phyloP scores from a whole-genome alignment of 2,113 vertebrate species.

The Mus spicilegus region DNA sequence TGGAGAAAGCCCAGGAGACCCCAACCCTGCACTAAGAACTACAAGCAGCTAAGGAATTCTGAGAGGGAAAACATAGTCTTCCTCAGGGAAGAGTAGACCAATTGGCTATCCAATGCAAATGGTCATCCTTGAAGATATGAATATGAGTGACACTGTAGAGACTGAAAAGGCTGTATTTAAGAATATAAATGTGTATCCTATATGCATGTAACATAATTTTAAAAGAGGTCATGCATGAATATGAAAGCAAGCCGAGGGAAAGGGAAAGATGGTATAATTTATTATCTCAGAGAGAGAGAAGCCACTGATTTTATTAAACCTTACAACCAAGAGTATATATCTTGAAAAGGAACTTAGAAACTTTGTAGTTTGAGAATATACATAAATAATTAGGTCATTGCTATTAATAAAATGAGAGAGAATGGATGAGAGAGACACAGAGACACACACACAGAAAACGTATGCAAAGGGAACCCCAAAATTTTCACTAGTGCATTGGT shows the following conservation, averaged over 20 bases:
- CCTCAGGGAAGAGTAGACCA: background rate
- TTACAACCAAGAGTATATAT: background rate
- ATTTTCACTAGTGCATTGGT: background rate
- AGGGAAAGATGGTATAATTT: background rate
- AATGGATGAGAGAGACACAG: background rate
- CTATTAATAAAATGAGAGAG: background rate
- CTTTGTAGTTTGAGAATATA: background rate
- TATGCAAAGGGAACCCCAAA: background rate
- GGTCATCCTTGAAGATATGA: background rate
- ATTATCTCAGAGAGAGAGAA: background rate
- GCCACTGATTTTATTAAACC: background rate
- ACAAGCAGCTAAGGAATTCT: background rate
- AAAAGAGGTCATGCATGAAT: background rate
- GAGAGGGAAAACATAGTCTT: background rate
- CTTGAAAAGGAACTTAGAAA: background rate
- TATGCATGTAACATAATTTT: background rate
- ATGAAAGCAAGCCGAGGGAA: background rate
- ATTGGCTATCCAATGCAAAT: background rate
- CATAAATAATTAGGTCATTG: background rate
- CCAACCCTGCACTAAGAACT: background rate
- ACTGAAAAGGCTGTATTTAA: background rate
- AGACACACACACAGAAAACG: too few relatives aligned
- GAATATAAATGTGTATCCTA: background rate
- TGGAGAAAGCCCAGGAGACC: background rate
- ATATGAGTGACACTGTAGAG: background rate